Base-by-base conservation (phyloP, 2,888 invertebrate species). In the Aphelenchoides bicaudatus region DNA sequence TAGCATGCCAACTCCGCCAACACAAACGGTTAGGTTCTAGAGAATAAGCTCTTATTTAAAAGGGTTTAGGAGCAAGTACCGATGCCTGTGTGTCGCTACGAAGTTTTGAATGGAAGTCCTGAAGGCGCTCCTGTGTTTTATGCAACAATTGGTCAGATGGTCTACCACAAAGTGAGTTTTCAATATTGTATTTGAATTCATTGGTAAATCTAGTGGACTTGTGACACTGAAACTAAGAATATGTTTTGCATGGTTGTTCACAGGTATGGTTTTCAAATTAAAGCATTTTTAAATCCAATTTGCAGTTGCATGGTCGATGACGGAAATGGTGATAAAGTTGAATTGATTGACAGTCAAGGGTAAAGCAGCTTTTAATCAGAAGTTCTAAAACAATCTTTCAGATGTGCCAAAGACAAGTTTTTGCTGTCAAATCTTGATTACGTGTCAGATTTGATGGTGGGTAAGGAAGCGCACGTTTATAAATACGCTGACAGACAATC, bases 121-220 rank as follows among this genome's bases (percentile, higher is more conserved):
- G 64, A 66, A 39, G 77, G 77, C 1, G 71, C 71, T 5, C 74
- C 76, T n/a, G 75, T 76, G 39, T 68, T 68, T 52, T 73, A 67
- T 61, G 75, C 75, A 27, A 75, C 67, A 30, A 68, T 76, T 49
- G 76, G 76, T 38, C 74, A 76, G 59, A 72, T 72, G 74, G 76
- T 76, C 4, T 76, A 76, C 56, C 76, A 76, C 63, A 76, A 77
- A n/a, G n/a, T n/a, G n/a, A n/a, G n/a, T n/a, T n/a, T n/a, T n/a
- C n/a, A n/a, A n/a, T n/a, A n/a, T n/a, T n/a, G n/a, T n/a, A n/a
- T n/a, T n/a, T n/a, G n/a, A n/a, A n/a, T n/a, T n/a, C n/a, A n/a
- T n/a, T n/a, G n/a, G n/a, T n/a, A n/a, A n/a, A n/a, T n/a, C n/a
- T n/a, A n/a, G 65, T 76, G 76, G 76, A 74, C 73, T 8, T 76